Conservation (phyloP, 2,113 vertebrate species). For the Pongo pygmaeus region DNA sequence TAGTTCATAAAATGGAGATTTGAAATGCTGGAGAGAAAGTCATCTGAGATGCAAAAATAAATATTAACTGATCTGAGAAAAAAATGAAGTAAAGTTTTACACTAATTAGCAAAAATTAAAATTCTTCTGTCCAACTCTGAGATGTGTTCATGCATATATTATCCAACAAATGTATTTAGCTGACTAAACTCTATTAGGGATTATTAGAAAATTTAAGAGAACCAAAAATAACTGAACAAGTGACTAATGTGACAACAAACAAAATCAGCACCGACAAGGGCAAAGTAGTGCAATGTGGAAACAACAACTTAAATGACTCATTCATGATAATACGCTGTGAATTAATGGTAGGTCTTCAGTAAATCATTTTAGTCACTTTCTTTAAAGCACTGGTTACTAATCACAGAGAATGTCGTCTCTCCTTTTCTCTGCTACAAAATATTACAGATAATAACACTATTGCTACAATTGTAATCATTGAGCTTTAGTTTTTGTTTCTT, state of each 20-base stretch:
- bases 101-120: conserved; percentile 45
- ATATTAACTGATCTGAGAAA: conserved; percentile 3
- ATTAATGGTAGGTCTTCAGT: background rate
- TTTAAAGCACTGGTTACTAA: background rate
- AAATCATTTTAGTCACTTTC: conserved; percentile 15
- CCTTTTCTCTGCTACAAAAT: background rate
- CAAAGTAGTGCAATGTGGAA: conserved; percentile 11
- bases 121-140: background rate
- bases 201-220: conserved; percentile 48
- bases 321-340: background rate
- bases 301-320: conserved; percentile 1
- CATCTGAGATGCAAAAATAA: conserved; percentile 51
- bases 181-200: conserved; percentile 40
- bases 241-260: conserved; percentile 16
- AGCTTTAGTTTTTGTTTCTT: background rate
- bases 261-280: background rate
- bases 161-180: conserved; percentile 30
- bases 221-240: conserved; percentile 43
- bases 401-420: background rate
- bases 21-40: background rate
- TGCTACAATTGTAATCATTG: background rate
- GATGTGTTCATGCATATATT: conserved; percentile 18
- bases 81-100: background rate
- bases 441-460: background rate
- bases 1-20: background rate